phyloP scores from a whole-genome alignment of 2,113 vertebrate genomes.

The Paracanthobrama guichenoti region DNA sequence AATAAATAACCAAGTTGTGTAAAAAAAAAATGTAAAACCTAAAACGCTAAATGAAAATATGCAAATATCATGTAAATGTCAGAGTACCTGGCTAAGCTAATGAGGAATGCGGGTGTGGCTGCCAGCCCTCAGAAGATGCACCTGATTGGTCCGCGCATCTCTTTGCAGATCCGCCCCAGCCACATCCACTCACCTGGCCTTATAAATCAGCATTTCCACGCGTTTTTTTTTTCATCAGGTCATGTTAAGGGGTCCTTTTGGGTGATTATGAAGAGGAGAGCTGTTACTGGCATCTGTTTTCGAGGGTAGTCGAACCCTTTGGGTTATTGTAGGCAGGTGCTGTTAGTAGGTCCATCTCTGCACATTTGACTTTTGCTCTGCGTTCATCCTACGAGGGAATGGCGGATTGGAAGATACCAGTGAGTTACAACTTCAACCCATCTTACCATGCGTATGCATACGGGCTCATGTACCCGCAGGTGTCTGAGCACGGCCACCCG shows the following conservation, averaged over 20 bases:
- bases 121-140: neutral
- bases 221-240: neutral
- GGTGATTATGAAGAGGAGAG: neutral
- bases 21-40: neutral
- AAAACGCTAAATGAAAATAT: neutral
- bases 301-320: neutral
- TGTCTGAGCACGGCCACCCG: conserved; percentile 60
- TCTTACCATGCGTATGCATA: conserved; percentile 72
- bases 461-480: conserved; percentile 67
- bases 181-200: conserved; percentile 53
- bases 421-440: conserved; percentile 68
- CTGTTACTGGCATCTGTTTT: neutral
- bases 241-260: neutral
- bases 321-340: neutral
- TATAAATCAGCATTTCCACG: neutral
- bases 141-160: conserved; percentile 57
- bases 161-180: conserved; percentile 1
- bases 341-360: neutral
- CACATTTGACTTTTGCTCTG: neutral
- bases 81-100: neutral
- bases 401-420: conserved; percentile 74
- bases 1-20: neutral
- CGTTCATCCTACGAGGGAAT: conserved; percentile 50
- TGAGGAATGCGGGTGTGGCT: neutral
- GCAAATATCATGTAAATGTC: neutral